Percentiles rank a stretch among this genome's conserved stretches.
These are phyloP conservation scores for Brachionus calyciflorus DNA, from an alignment of 1,140 invertebrate species.

Conservation along the genomic window DNA sequence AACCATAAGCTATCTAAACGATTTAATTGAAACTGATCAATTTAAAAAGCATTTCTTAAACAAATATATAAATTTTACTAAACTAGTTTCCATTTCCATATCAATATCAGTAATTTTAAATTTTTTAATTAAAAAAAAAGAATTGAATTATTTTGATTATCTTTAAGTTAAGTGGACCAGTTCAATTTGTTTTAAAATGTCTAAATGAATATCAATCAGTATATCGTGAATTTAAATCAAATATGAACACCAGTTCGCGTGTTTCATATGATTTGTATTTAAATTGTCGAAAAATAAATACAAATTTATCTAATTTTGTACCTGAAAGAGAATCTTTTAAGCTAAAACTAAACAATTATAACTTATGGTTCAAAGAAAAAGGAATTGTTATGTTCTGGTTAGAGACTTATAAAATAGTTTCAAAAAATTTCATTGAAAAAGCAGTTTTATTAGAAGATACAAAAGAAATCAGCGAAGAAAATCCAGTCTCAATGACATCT, in stretches of 20 bases:
- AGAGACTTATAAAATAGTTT: slow-evolving; percentile 15
- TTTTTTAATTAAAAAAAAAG: neutral
- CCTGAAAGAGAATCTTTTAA: slow-evolving; percentile 19
- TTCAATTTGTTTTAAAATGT: slow-evolving; percentile 33
- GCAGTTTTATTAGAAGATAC: neutral
- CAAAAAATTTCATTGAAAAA: slow-evolving; percentile 22
- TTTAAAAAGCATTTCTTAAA: neutral
- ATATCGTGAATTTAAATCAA: slow-evolving; percentile 11
- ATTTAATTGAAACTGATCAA: neutral
- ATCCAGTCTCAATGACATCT: neutral
- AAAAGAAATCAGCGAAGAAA: neutral
- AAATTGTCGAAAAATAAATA: neutral
- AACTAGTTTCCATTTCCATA: neutral
- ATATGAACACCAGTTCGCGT: slow-evolving; percentile 17
- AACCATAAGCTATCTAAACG: neutral
- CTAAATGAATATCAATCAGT: slow-evolving; percentile 5
- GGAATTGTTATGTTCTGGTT: slow-evolving; percentile 1
- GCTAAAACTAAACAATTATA: slow-evolving; percentile 3
- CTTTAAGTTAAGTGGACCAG: slow-evolving; percentile 11
- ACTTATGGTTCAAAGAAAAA: slow-evolving; percentile 14
- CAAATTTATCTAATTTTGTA: slow-evolving; percentile 8
- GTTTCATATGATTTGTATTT: neutral
- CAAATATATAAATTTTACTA: neutral
- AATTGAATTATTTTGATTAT: neutral
- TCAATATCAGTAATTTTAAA: slow-evolving; percentile 19